Conservation (phyloP, 2,797 vertebrate genomes). For the Eulemur albifrons region DNA sequence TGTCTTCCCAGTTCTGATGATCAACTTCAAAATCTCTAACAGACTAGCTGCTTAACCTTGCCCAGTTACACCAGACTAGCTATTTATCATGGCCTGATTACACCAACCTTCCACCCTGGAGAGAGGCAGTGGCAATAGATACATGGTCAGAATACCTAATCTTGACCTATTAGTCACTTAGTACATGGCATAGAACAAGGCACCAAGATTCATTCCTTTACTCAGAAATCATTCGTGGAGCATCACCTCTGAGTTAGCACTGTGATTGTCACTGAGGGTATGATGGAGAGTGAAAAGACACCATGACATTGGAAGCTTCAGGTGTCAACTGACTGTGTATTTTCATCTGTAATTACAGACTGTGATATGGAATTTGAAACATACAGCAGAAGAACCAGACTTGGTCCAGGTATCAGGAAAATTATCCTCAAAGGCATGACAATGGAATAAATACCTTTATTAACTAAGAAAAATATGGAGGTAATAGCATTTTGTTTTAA, state of each 20-base stretch:
- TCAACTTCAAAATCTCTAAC: background rate
- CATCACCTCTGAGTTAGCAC: background rate
- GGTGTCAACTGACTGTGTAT: no score
- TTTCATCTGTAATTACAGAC: background rate
- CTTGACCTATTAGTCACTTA: background rate
- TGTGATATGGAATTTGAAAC: background rate
- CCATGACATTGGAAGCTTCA: background rate
- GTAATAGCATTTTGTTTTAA: background rate
- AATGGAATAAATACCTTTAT: background rate
- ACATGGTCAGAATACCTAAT: background rate
- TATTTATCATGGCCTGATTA: background rate
- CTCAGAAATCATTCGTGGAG: background rate
- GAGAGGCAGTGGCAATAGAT: background rate
- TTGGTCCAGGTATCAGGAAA: background rate
- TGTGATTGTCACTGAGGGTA: background rate
- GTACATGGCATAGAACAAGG: background rate
- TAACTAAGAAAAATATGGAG: background rate
- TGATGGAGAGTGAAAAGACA: background rate
- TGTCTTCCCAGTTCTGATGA: background rate
- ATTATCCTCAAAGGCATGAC: background rate
- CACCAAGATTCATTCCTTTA: background rate
- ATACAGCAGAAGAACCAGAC: background rate
- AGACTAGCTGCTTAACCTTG: background rate
- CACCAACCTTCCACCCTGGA: background rate
- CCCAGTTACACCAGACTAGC: no score